These are phyloP conservation scores for Leucoraja erinaceus DNA, from an alignment of 2,113 vertebrate species.

Conservation along the genomic window DNA sequence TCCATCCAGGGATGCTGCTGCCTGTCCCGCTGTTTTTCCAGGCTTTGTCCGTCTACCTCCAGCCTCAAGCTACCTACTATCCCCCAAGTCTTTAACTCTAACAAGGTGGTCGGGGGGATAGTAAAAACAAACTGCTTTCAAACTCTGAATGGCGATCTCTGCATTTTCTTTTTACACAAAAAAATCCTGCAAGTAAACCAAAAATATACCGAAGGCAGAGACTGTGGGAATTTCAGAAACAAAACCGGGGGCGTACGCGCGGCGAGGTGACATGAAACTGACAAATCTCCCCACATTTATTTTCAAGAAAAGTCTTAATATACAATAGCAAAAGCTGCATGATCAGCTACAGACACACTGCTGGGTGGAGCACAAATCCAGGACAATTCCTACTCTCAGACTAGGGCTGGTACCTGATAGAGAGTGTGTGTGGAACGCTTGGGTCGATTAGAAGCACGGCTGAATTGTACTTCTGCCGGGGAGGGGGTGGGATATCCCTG, in stretches of 20 bases:
- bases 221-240: neutral
- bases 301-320: conserved; percentile 15
- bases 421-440: neutral
- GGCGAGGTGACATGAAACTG: neutral
- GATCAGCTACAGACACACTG: neutral
- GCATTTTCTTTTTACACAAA: neutral
- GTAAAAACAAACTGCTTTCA: too few species aligned
- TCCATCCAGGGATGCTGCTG: too few species aligned
- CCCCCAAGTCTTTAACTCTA: too few species aligned
- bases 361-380: too few species aligned
- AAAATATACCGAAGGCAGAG: neutral
- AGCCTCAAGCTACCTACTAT: neutral
- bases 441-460: neutral
- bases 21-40: too few species aligned
- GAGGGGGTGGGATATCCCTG: neutral
- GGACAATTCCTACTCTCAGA: neutral
- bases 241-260: neutral
- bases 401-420: neutral
- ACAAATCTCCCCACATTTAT: conserved; percentile 31
- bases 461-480: neutral
- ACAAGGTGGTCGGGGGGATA: too few species aligned
- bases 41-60: too few species aligned
- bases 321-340: conserved; percentile 20
- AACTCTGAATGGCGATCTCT: too few species aligned
- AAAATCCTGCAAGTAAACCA: neutral